These are phyloP conservation scores for Papilio aristodemus DNA, from an alignment of 1,140 invertebrate genomes.

Conservation along the genomic window DNA sequence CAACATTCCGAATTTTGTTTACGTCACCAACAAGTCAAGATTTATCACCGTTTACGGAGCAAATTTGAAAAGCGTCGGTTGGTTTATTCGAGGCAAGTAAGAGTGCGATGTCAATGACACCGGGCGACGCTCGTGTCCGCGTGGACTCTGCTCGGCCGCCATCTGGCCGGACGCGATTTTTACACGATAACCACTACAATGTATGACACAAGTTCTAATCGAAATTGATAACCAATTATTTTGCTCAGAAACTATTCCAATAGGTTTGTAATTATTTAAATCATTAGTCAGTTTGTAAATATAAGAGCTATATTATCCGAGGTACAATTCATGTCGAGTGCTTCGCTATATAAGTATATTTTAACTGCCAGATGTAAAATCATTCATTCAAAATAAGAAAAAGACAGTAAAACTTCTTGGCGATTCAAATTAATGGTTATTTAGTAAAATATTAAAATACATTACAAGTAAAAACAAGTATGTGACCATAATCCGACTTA, in stretches of 20 bases:
- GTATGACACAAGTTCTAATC: neutral
- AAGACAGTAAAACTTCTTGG: too few species aligned
- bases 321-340: too few species aligned
- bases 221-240: slow-evolving; percentile 8
- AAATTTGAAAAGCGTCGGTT: neutral
- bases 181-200: slow-evolving; percentile 5
- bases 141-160: slow-evolving; percentile 6
- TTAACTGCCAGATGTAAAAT: too few species aligned
- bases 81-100: slow-evolving; percentile 11
- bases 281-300: too few species aligned
- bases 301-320: too few species aligned
- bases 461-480: too few species aligned
- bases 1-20: neutral
- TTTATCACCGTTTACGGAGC: slow-evolving; percentile 12
- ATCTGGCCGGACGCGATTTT: slow-evolving; percentile 27
- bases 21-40: neutral
- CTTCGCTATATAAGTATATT: too few species aligned
- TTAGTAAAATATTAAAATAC: too few species aligned
- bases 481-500: too few species aligned
- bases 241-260: neutral
- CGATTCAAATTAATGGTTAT: too few species aligned
- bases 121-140: neutral
- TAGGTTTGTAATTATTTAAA: neutral
- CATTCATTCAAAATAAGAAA: too few species aligned
- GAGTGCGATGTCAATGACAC: slow-evolving; percentile 22